A percentile compares a stretch with the other conserved stretches of the same genome.
Conservation (phyloP, 2,888 invertebrate genomes). For the Cyaniris semiargus region DNA sequence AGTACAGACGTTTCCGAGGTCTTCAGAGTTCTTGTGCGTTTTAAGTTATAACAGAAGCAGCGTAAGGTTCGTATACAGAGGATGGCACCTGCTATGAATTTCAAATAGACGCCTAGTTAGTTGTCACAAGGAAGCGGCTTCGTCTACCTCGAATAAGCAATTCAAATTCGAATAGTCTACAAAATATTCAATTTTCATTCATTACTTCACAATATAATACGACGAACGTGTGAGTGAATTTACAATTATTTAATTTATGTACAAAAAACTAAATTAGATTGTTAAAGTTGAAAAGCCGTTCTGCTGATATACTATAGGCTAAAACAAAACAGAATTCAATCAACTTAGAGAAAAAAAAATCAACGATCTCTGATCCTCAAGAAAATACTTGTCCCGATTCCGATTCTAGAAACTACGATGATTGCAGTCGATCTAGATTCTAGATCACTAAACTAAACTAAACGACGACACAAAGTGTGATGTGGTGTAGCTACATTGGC, state of each 20-base stretch:
- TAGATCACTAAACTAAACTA: slow-evolving; percentile 61
- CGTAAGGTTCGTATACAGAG: neutral
- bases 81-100: slow-evolving; percentile 24
- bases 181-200: neutral
- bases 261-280: neutral
- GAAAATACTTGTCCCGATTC: slow-evolving; percentile 21
- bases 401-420: slow-evolving; percentile 22
- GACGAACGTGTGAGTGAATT: neutral
- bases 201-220: neutral
- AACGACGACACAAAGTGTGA: slow-evolving; percentile 56
- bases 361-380: neutral
- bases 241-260: neutral
- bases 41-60: neutral
- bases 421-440: slow-evolving; percentile 45
- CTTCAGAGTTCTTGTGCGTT: neutral
- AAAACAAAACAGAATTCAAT: neutral
- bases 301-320: neutral
- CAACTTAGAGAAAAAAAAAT: neutral
- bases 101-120: slow-evolving; percentile 23
- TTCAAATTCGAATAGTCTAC: slow-evolving; percentile 10
- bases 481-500: neutral
- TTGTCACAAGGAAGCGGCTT: slow-evolving; percentile 17
- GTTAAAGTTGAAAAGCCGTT: neutral
- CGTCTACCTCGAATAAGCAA: slow-evolving; percentile 26
- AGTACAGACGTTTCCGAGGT: neutral